Percentiles rank a stretch among this genome's conserved stretches.
These are phyloP conservation scores for Podabrus alpinus DNA, from an alignment of 2,888 invertebrate species.

Conservation along the genomic window DNA sequence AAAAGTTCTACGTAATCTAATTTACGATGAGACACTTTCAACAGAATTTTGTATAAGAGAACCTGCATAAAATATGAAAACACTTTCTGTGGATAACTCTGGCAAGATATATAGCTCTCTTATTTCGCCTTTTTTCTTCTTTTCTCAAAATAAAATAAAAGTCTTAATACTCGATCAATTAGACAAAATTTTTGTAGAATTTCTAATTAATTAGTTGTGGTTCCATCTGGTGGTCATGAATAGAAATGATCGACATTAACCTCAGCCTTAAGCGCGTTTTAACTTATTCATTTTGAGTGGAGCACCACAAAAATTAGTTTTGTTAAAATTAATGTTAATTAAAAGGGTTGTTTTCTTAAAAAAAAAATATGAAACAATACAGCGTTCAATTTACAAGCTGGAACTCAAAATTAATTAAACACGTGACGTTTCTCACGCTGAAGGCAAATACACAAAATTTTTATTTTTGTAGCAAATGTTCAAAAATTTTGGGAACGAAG, in stretches of 20 bases:
- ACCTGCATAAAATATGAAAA: slow-evolving; percentile 19
- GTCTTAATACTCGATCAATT: too few relatives aligned
- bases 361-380: background rate
- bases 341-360: background rate
- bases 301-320: background rate
- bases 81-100: slow-evolving; percentile 1
- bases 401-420: background rate
- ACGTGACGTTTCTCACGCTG: background rate
- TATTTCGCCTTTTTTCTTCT: background rate
- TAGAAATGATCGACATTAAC: background rate
- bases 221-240: background rate
- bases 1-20: background rate
- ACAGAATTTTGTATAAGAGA: slow-evolving; percentile 2
- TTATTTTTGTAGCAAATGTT: background rate
- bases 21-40: slow-evolving; percentile 8
- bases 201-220: too few relatives aligned
- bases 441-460: background rate
- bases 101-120: background rate
- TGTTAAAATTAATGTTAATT: background rate
- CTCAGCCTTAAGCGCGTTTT: background rate
- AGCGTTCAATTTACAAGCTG: background rate
- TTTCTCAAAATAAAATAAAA: too few relatives aligned
- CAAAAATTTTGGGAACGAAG: background rate
- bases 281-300: background rate
- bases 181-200: too few relatives aligned